Base-by-base conservation (phyloP, 1,140 invertebrate genomes). In the Cheumatopsyche charites region DNA sequence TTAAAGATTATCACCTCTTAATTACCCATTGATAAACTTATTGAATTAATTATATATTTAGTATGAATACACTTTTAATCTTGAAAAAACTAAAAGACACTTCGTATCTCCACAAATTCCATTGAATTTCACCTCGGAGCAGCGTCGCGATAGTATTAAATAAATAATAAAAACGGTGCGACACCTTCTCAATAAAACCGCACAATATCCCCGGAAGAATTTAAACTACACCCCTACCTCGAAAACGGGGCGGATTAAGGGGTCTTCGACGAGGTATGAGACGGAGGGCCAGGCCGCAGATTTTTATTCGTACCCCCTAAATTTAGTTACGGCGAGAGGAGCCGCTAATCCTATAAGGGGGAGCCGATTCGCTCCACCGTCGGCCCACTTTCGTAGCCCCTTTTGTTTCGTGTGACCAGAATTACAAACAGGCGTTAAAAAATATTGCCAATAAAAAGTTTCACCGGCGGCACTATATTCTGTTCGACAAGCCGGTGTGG, bases 371-470 rank as follows among this genome's bases (percentile, higher is more conserved):
- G n/a, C 23, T 19, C 13, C 55, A n/a, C n/a, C n/a, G n/a, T 58
- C 29, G 21, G 63, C 62, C 62, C 17, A 25, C 58, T 49, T 68
- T 62, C 75, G 55, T 71, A 29, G 29, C 65, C 71, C 69, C 75
- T 74, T 76, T 76, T 76, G 75, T 76, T 76, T 73, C 71, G 75
- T 76, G 75, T 74, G 75, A 76, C 71, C 75, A 73, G 75, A 76
- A 76, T 76, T 74, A 74, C 73, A 74, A 76, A 74, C 73, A 76
- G 73, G 75, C 73, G 73, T 74, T 76, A 76, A 76, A 76, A 76
- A 76, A 74, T 76, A 76, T 76, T 76, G 75, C 72, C 75, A 76
- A 76, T 76, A 76, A 76, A 76, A 76, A 74, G 75, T 74, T 76
- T 73, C 72, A 73, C 75, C 75, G 69, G 58, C 66, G 72, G 72